Evolutionary conservation across 2,888 invertebrate species (phyloP), one percentile per base, ranked within the genome.

Genomic region (Ophion ellenae): DNA sequence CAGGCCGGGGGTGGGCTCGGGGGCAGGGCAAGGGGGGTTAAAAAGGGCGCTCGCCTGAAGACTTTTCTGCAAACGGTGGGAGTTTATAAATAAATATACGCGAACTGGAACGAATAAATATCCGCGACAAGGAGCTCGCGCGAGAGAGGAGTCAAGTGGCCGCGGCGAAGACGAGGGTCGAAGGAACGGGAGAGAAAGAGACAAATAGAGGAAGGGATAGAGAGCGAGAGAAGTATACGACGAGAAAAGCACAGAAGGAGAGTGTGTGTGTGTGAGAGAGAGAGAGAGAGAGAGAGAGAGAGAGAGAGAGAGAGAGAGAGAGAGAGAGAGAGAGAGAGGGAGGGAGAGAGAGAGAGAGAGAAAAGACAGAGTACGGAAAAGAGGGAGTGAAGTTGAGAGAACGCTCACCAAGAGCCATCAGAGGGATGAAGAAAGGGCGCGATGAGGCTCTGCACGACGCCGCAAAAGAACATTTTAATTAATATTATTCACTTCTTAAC

Each of bases 401-500:
- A 69, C 59, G 73, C 73, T 74, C 66, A 74, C 73, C 45, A 53
- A 66, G 74, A 84, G 69, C 66, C 76, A 64, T 78, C 70, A 85
- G 85, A 80, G 84, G 82, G 79, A 84, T 67, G 79, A 83, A 85
- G 87, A 86, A 87, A 85, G 84, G 79, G 81, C 77, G 84, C 78
- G 81, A 78, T 74, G 86, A 86, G 77, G 81, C 80, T 78, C 64
- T 61, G 59, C 69, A 61, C 81, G 59, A 63, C 77, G 81, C 84
- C 89, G 91, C 90, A 89, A 93, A 92, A 92, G 92, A 91, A 92
- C 92, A 91, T 93, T 93, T 93, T 93, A 93, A 94, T 94, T 94
- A 94, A 93, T 92, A 93, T 93, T 92, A 93, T 93, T 93, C 92
- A 91, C 93, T 93, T 91, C 92, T 92, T 91, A 91, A 90, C 90